These are phyloP conservation scores for Saccostrea echinata DNA, from an alignment of 1,140 invertebrate genomes.

Conservation along the genomic window DNA sequence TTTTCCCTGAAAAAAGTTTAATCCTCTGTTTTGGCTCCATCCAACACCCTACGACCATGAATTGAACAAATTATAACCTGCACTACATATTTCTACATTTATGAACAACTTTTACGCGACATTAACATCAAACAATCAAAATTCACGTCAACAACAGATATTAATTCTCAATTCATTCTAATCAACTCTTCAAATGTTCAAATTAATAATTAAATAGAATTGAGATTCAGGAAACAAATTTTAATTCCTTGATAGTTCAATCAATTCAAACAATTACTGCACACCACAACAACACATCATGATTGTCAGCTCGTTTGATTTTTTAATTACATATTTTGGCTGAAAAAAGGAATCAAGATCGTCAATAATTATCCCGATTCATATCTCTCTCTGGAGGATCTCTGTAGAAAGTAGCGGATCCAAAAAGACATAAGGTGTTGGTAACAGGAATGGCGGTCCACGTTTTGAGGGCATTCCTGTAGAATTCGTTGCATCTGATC, in stretches of 20 bases:
- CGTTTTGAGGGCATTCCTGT: background rate
- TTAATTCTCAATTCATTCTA: no score
- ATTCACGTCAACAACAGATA: no score
- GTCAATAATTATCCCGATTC: no score
- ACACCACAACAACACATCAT: no score
- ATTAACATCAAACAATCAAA: no score
- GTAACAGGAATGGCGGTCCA: background rate
- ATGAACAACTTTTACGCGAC: no score
- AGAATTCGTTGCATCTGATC: background rate
- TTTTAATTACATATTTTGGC: background rate
- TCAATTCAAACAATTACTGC: background rate
- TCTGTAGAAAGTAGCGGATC: background rate
- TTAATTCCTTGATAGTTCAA: background rate
- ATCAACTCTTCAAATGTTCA: no score
- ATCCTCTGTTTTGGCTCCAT: no score
- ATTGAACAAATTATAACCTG: no score
- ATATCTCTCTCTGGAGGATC: background rate
- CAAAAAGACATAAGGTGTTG: background rate
- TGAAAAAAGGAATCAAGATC: background rate
- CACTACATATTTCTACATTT: no score
- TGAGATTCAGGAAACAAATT: background rate
- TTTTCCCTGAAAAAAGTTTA: no score
- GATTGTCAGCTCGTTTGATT: background rate
- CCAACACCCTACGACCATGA: no score
- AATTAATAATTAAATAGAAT: background rate